A percentile compares a stretch with the other conserved stretches of the same genome.
phyloP scores from a whole-genome alignment of 2,888 invertebrate species.

The Volucella bombylans region DNA sequence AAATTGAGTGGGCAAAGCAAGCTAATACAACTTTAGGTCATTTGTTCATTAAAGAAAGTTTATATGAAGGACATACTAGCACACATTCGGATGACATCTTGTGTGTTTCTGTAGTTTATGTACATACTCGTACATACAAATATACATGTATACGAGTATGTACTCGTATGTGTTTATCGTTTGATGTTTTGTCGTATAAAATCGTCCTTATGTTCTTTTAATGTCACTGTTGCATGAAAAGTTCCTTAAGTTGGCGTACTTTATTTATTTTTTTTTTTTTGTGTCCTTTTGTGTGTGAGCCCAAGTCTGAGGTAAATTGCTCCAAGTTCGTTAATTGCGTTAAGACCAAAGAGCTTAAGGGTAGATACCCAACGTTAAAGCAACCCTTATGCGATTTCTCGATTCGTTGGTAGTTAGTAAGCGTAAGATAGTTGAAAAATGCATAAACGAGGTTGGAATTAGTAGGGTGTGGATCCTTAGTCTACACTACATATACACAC shows the following conservation, averaged over 20 bases:
- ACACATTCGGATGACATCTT: conserved; percentile 36
- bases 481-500: conserved; percentile 21
- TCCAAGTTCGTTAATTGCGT: conserved; percentile 57
- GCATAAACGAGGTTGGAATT: conserved; percentile 20
- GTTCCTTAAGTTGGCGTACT: conserved; percentile 3
- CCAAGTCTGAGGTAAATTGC: conserved; percentile 46
- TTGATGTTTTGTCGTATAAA: conserved; percentile 68
- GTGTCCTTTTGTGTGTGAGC: neutral
- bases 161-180: conserved; percentile 52
- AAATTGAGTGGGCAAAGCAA: conserved; percentile 25
- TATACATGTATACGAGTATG: neutral
- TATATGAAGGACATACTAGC: conserved; percentile 59
- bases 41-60: conserved; percentile 72
- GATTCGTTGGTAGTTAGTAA: conserved; percentile 11
- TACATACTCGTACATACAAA: neutral
- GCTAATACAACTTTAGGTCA: conserved; percentile 70
- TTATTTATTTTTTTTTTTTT: neutral
- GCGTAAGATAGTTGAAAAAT: conserved; percentile 28
- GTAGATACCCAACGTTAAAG: neutral
- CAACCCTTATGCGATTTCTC: neutral
- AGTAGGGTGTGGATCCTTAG: conserved; percentile 24
- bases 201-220: conserved; percentile 64
- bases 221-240: conserved; percentile 59
- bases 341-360: conserved; percentile 60
- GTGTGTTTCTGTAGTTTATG: neutral